A percentile compares a stretch with the other conserved stretches of the same genome.
These are phyloP conservation scores for Alouatta palliata DNA, from an alignment of 2,113 vertebrate species.

Conservation along the genomic window DNA sequence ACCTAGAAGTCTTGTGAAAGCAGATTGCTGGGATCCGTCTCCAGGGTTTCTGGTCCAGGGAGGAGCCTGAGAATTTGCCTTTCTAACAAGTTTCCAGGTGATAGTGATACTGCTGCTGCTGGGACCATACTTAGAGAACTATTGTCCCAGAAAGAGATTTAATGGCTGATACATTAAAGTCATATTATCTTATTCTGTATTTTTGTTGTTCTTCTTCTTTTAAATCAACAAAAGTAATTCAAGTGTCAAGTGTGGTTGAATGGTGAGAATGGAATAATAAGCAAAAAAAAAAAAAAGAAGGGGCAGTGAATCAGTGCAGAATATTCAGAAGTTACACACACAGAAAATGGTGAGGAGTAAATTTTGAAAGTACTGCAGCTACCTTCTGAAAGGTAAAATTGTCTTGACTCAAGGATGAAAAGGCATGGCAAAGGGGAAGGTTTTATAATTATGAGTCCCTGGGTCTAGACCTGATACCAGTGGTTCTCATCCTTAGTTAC, in stretches of 20 bases:
- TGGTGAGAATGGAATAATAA: not conserved
- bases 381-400: not conserved
- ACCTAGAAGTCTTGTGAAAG: not conserved
- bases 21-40: not conserved
- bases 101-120: not conserved
- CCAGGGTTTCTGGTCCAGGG: not conserved
- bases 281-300: not conserved
- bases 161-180: not conserved
- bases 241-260: not conserved
- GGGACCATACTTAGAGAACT: not conserved
- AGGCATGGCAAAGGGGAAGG: not conserved
- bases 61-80: not conserved
- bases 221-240: not conserved
- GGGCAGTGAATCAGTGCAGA: not conserved
- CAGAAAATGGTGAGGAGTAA: not conserved
- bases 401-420: not conserved
- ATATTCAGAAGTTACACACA: not conserved
- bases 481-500: not conserved
- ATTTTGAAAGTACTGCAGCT: not conserved
- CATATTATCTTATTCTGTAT: not conserved
- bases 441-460: not conserved
- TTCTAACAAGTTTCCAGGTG: not conserved
- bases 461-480: not conserved
- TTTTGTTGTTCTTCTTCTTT: not conserved
- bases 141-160: not conserved